phyloP scores from a whole-genome alignment of 2,113 vertebrate species.

The Prunella himalayana region DNA sequence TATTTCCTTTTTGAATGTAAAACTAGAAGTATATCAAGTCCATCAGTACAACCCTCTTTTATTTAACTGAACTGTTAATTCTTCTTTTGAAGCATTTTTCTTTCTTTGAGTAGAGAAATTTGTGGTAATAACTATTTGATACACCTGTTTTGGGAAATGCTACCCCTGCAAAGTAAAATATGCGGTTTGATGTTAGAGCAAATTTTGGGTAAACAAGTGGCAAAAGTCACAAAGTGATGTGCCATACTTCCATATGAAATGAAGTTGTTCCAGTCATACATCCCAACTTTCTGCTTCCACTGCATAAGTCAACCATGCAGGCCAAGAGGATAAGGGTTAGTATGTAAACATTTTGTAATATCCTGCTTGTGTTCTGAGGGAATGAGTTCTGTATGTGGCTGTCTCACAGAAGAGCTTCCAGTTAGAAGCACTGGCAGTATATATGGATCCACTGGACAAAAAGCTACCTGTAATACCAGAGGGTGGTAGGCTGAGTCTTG shows the following conservation, averaged over 20 bases:
- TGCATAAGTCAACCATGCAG: not conserved
- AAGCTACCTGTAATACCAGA: not conserved
- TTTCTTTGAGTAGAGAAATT: not conserved
- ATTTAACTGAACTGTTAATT: not conserved
- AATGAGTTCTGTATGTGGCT: not conserved
- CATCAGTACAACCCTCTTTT: not conserved
- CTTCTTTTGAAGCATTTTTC: not conserved
- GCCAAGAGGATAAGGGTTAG: not conserved
- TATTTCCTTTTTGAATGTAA: not conserved
- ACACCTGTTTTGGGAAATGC: not conserved
- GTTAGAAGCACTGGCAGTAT: not conserved
- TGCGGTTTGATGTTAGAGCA: not conserved
- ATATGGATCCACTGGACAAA: rapidly evolving
- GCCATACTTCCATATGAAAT: not conserved
- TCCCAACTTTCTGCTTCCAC: not conserved
- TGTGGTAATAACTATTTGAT: not conserved
- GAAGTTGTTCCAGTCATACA: not conserved
- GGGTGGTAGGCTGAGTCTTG: not conserved
- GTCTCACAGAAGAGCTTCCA: not conserved
- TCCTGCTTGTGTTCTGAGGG: not conserved
- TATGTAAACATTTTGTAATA: not conserved
- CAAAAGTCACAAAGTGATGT: not conserved
- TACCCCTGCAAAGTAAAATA: not conserved
- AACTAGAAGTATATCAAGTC: not conserved
- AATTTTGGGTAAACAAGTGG: not conserved